Evolutionary conservation across 2,888 invertebrate species (phyloP), one percentile per base, ranked within the genome.

Genomic region (Leuctra nigra): DNA sequence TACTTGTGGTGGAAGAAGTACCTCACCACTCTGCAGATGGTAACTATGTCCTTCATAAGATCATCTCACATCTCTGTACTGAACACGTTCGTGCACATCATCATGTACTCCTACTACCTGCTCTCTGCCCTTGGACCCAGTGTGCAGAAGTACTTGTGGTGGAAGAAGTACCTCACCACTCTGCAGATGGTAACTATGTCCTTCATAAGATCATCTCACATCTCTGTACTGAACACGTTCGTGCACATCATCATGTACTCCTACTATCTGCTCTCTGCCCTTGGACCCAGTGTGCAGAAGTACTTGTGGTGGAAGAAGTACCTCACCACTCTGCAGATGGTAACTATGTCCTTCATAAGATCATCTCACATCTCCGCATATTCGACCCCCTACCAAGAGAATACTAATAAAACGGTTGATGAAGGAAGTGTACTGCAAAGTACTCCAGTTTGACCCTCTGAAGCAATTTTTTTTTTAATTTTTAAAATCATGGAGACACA

Each of bases 21-120:
- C 65, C 71, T 78, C 69, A 77, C 78, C 25, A 69, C 68, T 33
- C 68, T 77, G 66, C 78, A 78, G 66, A 76, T 78, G 66, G 74
- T 76, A 66, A 70, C 69, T 67, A n/a, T n/a, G n/a, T n/a, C n/a
- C n/a, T n/a, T n/a, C n/a, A n/a, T n/a, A n/a, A n/a, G n/a, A n/a
- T n/a, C n/a, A n/a, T n/a, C n/a, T n/a, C n/a, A n/a, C n/a, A n/a
- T n/a, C n/a, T n/a, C n/a, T n/a, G n/a, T 93, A 72, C 75, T 95
- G 59, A 96, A 96, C 75, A 91, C 93, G 0, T 94, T 94, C 70
- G 94, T 96, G 2, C 96, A 96, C 73, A 87, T 95, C 63, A 75
- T 95, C 57, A 96, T 96, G 96, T 96, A 96, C 75, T 80, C 86
- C 0, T 96, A 96, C 72, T 94, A 94, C 67, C 73, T 95, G 69